Evolutionary conservation across 2,113 vertebrate genomes (phyloP).

Genomic region (Thomomys bottae): DNA sequence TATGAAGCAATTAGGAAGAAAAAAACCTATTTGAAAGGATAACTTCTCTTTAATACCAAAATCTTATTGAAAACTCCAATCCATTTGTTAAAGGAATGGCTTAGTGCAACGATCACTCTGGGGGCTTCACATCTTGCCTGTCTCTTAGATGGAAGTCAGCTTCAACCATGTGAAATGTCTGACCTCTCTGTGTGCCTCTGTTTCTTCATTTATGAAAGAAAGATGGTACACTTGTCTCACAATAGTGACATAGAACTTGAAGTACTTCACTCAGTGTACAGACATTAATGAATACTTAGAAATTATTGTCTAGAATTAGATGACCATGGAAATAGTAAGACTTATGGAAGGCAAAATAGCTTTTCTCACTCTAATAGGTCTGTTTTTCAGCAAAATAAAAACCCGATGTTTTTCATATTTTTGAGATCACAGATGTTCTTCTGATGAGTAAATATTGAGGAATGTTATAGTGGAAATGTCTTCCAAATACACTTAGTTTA

Average conservation of each 20-base stretch:
- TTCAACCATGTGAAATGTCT: neutral
- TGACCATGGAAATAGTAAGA: constrained; percentile 2
- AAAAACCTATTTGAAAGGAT: neutral
- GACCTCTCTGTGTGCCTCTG: neutral
- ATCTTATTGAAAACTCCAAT: neutral
- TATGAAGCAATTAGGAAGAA: neutral
- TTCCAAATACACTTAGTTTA: constrained; percentile 75
- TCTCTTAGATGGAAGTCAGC: neutral
- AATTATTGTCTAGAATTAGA: neutral
- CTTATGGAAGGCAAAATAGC: constrained; percentile 35
- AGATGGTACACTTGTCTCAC: neutral
- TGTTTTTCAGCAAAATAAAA: constrained; percentile 63
- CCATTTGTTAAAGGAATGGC: neutral
- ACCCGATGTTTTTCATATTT: constrained; percentile 54
- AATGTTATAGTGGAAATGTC: constrained; percentile 79
- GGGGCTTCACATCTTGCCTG: neutral
- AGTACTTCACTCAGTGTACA: neutral
- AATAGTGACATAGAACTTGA: neutral
- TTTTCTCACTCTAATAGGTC: constrained; percentile 35
- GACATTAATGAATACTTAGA: neutral
- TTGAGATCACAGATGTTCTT: constrained; percentile 83
- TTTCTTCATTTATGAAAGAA: neutral
- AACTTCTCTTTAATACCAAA: neutral
- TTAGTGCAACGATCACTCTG: fast-evolving
- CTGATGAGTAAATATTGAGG: constrained; percentile 83